Conservation (phyloP, 2,113 vertebrate species). For the Leucopternis melanops region DNA sequence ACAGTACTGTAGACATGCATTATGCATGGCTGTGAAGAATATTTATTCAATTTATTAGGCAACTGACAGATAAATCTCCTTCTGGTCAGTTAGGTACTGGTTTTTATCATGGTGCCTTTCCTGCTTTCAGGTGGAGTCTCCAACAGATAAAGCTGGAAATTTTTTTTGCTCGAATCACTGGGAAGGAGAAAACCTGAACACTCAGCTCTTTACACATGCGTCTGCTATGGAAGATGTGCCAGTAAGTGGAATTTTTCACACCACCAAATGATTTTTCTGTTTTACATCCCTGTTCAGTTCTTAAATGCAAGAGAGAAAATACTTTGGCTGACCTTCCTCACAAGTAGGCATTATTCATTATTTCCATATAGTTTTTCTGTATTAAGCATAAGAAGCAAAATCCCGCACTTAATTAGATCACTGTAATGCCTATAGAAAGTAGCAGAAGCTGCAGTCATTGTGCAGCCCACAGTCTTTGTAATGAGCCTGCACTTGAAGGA, state of each 20-base stretch:
- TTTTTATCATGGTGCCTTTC: background rate
- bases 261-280: background rate
- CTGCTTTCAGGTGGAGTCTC: slow-evolving; percentile 85
- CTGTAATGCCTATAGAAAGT: background rate
- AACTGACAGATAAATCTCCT: background rate
- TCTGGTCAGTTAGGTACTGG: background rate
- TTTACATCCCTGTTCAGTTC: background rate
- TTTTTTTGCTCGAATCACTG: slow-evolving; percentile 84
- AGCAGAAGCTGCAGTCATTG: background rate
- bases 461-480: background rate
- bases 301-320: background rate
- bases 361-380: background rate
- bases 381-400: background rate
- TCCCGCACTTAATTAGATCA: background rate
- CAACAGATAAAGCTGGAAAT: slow-evolving; percentile 82
- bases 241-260: slow-evolving; percentile 72
- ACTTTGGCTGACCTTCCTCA: background rate
- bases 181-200: slow-evolving; percentile 85
- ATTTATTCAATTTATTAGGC: background rate
- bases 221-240: slow-evolving; percentile 83
- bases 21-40: background rate
- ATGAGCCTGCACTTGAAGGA: background rate
- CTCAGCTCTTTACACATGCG: slow-evolving; percentile 85
- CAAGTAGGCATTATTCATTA: background rate
- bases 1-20: background rate